A percentile compares a stretch with the other conserved stretches of the same genome.
phyloP scores from a whole-genome alignment of 2,797 vertebrate species.

The Mormyrus proboscirostris region DNA sequence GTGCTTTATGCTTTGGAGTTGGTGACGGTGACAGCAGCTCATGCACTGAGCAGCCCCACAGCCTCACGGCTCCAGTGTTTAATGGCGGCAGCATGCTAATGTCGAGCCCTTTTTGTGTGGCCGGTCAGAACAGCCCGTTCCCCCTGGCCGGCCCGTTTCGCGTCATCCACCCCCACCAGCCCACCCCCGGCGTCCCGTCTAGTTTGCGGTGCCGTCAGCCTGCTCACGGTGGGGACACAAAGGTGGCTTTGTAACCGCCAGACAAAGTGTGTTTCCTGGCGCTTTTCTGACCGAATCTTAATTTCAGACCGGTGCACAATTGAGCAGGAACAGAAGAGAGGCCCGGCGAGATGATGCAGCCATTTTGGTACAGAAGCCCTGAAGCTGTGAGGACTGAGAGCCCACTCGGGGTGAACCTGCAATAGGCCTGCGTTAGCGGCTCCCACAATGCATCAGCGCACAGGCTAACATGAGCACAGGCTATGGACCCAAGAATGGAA shows the following conservation, averaged over 20 bases:
- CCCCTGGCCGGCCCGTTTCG: constrained; percentile 12
- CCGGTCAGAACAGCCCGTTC: constrained; percentile 39
- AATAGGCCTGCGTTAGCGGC: background rate
- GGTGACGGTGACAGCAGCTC: background rate
- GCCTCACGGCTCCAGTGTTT: constrained; percentile 12
- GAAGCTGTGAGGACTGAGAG: background rate
- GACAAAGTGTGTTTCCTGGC: constrained; percentile 35
- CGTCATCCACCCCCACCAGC: background rate
- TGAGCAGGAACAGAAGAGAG: background rate
- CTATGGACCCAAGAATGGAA: background rate
- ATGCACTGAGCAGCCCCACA: background rate
- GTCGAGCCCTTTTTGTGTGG: constrained; percentile 36
- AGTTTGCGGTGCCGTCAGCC: background rate
- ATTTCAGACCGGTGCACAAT: background rate
- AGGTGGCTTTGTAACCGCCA: constrained; percentile 43
- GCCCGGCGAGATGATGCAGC: background rate
- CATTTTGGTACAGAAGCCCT: background rate
- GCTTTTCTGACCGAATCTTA: background rate
- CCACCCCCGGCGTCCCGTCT: background rate
- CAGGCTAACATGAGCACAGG: background rate
- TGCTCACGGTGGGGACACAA: constrained; percentile 46
- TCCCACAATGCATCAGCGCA: background rate
- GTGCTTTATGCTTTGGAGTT: background rate
- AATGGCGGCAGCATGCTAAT: constrained; percentile 17
- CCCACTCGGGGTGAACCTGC: background rate